A percentile compares a stretch with the other conserved stretches of the same genome.
Evolutionary conservation across 2,888 invertebrate species (phyloP).

Genomic region (Stomorhina lunata): DNA sequence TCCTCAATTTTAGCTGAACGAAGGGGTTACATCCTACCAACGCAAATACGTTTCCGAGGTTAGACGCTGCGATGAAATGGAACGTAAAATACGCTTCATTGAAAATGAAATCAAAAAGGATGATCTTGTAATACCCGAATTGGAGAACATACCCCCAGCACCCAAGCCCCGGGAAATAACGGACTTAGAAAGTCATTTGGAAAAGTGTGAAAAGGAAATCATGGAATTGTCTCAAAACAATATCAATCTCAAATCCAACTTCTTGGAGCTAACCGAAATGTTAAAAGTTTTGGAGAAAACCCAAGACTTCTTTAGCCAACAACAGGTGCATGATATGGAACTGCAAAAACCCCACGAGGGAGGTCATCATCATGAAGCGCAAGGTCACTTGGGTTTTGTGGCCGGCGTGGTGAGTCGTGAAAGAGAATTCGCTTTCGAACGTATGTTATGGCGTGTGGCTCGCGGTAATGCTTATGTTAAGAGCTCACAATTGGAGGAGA

Average conservation of each 20-base stretch:
- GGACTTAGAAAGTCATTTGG: slow-evolving; percentile 91
- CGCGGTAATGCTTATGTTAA: slow-evolving; percentile 92
- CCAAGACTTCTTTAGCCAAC: slow-evolving; percentile 82
- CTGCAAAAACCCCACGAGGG: slow-evolving; percentile 70
- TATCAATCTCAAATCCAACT: slow-evolving; percentile 95
- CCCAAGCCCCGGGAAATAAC: slow-evolving; percentile 91
- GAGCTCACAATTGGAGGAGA: slow-evolving; percentile 88
- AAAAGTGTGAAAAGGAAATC: slow-evolving; percentile 97
- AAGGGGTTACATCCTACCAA: slow-evolving; percentile 89
- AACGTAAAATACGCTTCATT: slow-evolving; percentile 88
- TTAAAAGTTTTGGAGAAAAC: slow-evolving; percentile 96
- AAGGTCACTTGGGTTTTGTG: slow-evolving; percentile 85
- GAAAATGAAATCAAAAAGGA: slow-evolving; percentile 91
- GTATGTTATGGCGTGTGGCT: slow-evolving; percentile 93
- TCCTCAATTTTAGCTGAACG: slow-evolving; percentile 84
- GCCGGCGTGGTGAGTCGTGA: slow-evolving; percentile 93
- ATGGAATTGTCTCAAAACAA: slow-evolving; percentile 96
- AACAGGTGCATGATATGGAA: slow-evolving; percentile 77
- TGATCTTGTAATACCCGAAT: slow-evolving; percentile 86
- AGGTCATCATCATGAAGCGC: slow-evolving; percentile 80
- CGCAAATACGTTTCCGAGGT: slow-evolving; percentile 93
- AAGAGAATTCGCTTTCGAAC: slow-evolving; percentile 89
- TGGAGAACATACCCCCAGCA: slow-evolving; percentile 84
- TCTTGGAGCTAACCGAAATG: slow-evolving; percentile 94
- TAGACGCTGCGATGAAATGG: slow-evolving; percentile 92